A percentile compares a stretch with the other conserved stretches of the same genome.
Conservation (phyloP, 2,113 vertebrate genomes). For the Microtus ochrogaster region DNA sequence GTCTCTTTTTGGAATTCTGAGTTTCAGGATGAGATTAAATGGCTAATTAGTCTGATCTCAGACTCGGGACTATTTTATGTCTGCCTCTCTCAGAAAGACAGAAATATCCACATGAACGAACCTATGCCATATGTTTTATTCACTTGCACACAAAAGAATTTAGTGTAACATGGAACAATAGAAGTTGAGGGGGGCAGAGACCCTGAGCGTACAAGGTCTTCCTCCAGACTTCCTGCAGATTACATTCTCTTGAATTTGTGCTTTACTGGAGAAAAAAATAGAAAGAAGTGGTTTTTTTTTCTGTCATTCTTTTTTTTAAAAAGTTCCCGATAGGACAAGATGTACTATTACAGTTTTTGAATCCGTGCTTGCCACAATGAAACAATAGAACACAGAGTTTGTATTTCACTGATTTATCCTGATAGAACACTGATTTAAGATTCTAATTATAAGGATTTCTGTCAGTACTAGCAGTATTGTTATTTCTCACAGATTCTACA, state of each 20-base stretch:
- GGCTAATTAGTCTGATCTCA: background rate
- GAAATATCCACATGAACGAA: slow-evolving; percentile 43
- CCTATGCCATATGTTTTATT: slow-evolving; percentile 50
- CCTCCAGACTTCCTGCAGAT: slow-evolving; percentile 68
- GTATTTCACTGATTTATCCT: background rate
- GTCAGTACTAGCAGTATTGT: background rate
- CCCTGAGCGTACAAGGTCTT: slow-evolving; percentile 60
- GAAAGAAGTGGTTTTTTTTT: background rate
- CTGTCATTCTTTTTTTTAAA: background rate
- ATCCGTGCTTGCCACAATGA: slow-evolving; percentile 11
- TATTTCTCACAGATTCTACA: slow-evolving; percentile 9
- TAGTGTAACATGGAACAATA: slow-evolving; percentile 47
- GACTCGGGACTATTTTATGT: slow-evolving; percentile 29
- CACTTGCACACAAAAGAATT: slow-evolving; percentile 39
- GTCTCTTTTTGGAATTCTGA: background rate
- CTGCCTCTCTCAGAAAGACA: slow-evolving; percentile 50
- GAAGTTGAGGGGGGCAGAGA: background rate
- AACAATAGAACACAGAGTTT: slow-evolving; percentile 28
- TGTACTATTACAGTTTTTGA: slow-evolving; percentile 33
- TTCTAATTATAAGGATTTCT: slow-evolving; percentile 36
- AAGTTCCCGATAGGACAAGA: slow-evolving; percentile 36
- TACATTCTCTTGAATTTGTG: background rate
- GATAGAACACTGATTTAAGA: slow-evolving; percentile 1
- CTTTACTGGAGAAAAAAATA: background rate
- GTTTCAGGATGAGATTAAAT: slow-evolving; percentile 23